Conservation (phyloP, 2,888 invertebrate genomes). For the Lypha dubia region DNA sequence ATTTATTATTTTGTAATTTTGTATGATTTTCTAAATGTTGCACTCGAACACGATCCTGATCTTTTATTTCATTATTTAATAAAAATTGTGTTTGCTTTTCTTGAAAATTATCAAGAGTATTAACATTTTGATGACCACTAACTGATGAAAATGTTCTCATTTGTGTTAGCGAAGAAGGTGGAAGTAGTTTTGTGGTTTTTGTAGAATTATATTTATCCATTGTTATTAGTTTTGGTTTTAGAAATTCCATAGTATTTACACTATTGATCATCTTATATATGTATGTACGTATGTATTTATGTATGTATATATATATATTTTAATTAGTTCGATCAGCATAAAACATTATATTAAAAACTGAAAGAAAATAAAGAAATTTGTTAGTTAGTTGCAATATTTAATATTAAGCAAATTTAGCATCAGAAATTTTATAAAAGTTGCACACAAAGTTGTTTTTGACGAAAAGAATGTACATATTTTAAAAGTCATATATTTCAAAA, state of each 20-base stretch:
- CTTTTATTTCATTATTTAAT: conserved; percentile 31
- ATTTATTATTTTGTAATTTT: conserved; percentile 74
- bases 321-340: conserved; percentile 36
- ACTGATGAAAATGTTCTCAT: conserved; percentile 51
- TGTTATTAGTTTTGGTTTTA: conserved; percentile 66
- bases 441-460: too few relatives aligned
- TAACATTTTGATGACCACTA: conserved; percentile 37
- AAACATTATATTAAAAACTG: conserved; percentile 69
- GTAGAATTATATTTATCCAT: conserved; percentile 70
- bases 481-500: too few relatives aligned
- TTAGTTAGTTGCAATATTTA: conserved; percentile 9
- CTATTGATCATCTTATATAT: conserved; percentile 73
- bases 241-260: conserved; percentile 72
- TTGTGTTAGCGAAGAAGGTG: conserved; percentile 40
- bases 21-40: conserved; percentile 72
- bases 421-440: too few relatives aligned
- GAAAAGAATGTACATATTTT: too few relatives aligned
- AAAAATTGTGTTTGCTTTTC: conserved; percentile 36
- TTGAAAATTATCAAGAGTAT: conserved; percentile 25
- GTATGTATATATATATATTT: background rate
- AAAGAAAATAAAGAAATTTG: conserved; percentile 28
- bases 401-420: background rate
- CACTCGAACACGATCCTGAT: conserved; percentile 72
- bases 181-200: conserved; percentile 70
- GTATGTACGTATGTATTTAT: background rate